These are phyloP conservation scores for Ceratina australensis DNA, from an alignment of 1,140 invertebrate genomes.

Conservation along the genomic window DNA sequence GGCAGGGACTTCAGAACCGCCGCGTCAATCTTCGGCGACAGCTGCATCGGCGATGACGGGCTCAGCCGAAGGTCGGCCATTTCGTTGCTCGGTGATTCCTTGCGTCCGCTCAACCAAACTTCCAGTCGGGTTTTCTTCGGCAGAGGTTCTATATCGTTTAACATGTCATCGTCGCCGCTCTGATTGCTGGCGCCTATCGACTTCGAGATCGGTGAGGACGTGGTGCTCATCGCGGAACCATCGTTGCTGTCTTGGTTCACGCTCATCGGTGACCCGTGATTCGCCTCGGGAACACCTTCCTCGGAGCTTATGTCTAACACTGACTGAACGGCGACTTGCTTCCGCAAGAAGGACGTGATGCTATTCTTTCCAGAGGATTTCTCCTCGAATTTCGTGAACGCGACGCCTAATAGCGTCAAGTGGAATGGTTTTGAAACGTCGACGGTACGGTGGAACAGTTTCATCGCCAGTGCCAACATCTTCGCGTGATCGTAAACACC, in stretches of 20 bases:
- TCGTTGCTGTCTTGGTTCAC: slow-evolving; percentile 74
- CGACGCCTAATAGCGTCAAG: slow-evolving; percentile 87
- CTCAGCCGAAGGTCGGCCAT: slow-evolving; percentile 74
- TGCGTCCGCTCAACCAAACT: slow-evolving; percentile 74
- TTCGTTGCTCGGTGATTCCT: slow-evolving; percentile 76
- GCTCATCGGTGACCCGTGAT: slow-evolving; percentile 73
- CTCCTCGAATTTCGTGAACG: slow-evolving; percentile 89
- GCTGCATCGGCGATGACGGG: slow-evolving; percentile 74
- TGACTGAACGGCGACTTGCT: slow-evolving; percentile 85
- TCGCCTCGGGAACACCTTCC: slow-evolving; percentile 68
- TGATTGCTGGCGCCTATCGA: slow-evolving; percentile 40
- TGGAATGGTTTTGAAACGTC: slow-evolving; percentile 87
- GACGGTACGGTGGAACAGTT: slow-evolving; percentile 86
- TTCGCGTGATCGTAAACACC: slow-evolving; percentile 82
- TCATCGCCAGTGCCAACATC: slow-evolving; percentile 86
- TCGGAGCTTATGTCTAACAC: slow-evolving; percentile 80
- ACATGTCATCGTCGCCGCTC: slow-evolving; percentile 70
- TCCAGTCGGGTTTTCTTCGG: slow-evolving; percentile 84
- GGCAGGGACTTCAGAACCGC: slow-evolving; percentile 71
- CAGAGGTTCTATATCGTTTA: slow-evolving; percentile 85
- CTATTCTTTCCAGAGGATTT: slow-evolving; percentile 82
- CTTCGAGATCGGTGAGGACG: slow-evolving; percentile 64
- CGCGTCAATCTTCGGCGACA: slow-evolving; percentile 66
- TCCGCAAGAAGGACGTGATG: slow-evolving; percentile 86
- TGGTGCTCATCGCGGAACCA: slow-evolving; percentile 57